Conservation (phyloP, 2,888 invertebrate genomes). For the Empis stercorea region DNA sequence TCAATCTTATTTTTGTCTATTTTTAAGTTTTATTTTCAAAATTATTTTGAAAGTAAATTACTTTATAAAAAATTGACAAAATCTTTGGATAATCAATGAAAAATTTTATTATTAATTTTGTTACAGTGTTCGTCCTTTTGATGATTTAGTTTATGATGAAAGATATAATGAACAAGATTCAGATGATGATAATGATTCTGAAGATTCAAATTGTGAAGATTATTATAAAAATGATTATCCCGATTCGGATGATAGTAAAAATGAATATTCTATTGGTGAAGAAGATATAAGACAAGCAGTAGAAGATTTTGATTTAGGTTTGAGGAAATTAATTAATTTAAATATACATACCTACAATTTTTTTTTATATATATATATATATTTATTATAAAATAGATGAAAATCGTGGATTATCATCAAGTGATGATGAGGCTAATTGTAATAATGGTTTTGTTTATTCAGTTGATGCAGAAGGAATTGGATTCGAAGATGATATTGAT, state of each 20-base stretch:
- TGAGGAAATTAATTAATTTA: not conserved
- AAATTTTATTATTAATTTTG: no score
- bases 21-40: constrained; percentile 1
- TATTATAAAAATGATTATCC: constrained; percentile 70
- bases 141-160: constrained; percentile 28
- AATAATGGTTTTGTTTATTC: constrained; percentile 34
- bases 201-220: constrained; percentile 68
- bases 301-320: constrained; percentile 33
- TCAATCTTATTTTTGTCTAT: no score
- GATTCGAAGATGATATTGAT: constrained; percentile 35
- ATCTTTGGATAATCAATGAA: no score
- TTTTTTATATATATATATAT: not conserved
- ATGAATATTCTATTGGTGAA: constrained; percentile 43
- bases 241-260: constrained; percentile 33
- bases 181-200: constrained; percentile 39
- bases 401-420: constrained; percentile 19
- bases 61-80: no score
- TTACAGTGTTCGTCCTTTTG: constrained; percentile 25
- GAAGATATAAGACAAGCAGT: constrained; percentile 50
- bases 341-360: not conserved
- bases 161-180: constrained; percentile 23
- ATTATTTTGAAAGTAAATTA: not conserved
- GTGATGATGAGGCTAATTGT: constrained; percentile 23
- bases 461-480: constrained; percentile 29
- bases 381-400: constrained; percentile 13